Evolutionary conservation across 2,113 vertebrate species (phyloP).

Genomic region (Nematolebias whitei): DNA sequence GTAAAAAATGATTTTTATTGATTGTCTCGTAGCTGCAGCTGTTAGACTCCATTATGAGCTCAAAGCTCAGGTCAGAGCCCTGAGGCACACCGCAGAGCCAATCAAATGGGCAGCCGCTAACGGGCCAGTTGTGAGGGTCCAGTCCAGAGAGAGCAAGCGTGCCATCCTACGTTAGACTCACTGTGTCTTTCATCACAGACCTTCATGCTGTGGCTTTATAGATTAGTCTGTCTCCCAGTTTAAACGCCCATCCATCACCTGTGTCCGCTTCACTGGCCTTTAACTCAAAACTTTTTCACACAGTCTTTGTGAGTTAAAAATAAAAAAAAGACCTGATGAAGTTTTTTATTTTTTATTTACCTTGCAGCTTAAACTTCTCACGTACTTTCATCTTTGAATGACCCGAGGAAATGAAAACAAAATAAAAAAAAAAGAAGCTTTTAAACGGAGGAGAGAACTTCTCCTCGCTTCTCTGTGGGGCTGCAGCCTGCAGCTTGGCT

Average conservation of each 20-base stretch:
- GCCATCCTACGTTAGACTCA: conserved; percentile 60
- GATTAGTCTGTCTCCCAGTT: conserved; percentile 34
- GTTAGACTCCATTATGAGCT: conserved; percentile 77
- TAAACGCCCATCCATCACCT: conserved; percentile 39
- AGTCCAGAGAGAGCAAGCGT: conserved; percentile 43
- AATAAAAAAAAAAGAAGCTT: conserved; percentile 68
- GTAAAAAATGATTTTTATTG: conserved; percentile 81
- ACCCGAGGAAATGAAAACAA: conserved; percentile 52
- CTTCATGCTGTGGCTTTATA: conserved; percentile 22
- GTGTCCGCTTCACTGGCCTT: conserved; percentile 22
- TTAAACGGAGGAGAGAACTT: conserved; percentile 37
- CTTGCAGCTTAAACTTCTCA: conserved; percentile 29
- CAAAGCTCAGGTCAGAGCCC: conserved; percentile 64
- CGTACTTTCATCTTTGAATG: conserved; percentile 66
- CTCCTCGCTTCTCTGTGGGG: conserved; percentile 52
- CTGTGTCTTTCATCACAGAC: conserved; percentile 29
- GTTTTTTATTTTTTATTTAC: conserved; percentile 40
- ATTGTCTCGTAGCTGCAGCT: conserved; percentile 72
- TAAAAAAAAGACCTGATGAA: conserved; percentile 20
- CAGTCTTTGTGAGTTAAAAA: conserved; percentile 13
- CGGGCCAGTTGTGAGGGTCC: conserved; percentile 51
- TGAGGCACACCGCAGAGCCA: conserved; percentile 54
- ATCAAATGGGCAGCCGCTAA: conserved; percentile 50
- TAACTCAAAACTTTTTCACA: conserved; percentile 22
- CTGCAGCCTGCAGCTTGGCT: conserved; percentile 53